Evolutionary conservation across 1,140 invertebrate species (phyloP).

Genomic region (Drosophila rhopaloa): DNA sequence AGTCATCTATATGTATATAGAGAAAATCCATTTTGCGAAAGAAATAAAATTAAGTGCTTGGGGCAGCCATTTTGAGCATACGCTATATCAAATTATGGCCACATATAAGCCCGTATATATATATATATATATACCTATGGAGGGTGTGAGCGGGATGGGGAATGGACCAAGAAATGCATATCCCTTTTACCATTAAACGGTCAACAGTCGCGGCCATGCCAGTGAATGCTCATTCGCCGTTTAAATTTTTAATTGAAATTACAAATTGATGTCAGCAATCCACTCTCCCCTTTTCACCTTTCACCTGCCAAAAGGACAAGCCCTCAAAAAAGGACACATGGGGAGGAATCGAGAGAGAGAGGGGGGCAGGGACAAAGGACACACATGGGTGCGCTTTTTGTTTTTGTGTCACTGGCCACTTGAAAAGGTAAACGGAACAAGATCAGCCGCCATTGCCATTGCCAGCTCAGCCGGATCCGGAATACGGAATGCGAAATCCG

Average conservation of each 20-base stretch:
- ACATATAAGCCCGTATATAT: slow-evolving; percentile 1
- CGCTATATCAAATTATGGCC: slow-evolving; percentile 65
- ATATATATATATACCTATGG: background rate
- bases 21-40: slow-evolving; percentile 64
- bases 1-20: background rate
- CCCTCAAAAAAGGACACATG: slow-evolving; percentile 1
- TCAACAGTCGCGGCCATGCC: slow-evolving; percentile 20
- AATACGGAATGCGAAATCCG: slow-evolving; percentile 11
- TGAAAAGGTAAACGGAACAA: slow-evolving; percentile 53
- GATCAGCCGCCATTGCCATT: slow-evolving; percentile 59
- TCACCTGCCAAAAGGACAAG: slow-evolving; percentile 26
- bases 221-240: slow-evolving; percentile 44
- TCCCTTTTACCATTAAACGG: slow-evolving; percentile 53
- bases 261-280: slow-evolving; percentile 66
- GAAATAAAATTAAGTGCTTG: slow-evolving; percentile 74
- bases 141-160: background rate
- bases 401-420: slow-evolving; percentile 17
- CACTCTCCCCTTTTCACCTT: background rate
- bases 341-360: too few species aligned
- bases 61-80: slow-evolving; percentile 62
- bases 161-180: slow-evolving; percentile 21
- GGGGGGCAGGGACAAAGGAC: slow-evolving; percentile 5
- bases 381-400: slow-evolving; percentile 4
- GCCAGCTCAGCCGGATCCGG: slow-evolving; percentile 35
- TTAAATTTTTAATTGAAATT: slow-evolving; percentile 81